Evolutionary conservation across 2,797 vertebrate genomes (phyloP), one percentile per base, ranked within the genome.

Genomic region (Varecia variegata): DNA sequence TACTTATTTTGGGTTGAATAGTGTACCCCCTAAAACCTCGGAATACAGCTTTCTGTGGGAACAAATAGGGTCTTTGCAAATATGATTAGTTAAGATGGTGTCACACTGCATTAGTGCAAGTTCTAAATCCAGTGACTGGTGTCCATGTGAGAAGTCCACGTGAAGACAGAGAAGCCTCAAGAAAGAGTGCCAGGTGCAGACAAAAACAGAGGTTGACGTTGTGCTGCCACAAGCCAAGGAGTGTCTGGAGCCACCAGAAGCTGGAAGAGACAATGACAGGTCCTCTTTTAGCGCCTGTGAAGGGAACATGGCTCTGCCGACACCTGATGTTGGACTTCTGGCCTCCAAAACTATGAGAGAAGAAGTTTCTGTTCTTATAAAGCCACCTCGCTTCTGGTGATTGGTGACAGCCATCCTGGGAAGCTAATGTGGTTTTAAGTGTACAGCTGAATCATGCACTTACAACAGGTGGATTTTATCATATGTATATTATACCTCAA

Each of bases 271-370:
- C 13, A 32, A n/a, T n/a, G 3, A 73, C 71, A 7, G n/a, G 10
- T 30, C 11, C 54, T 60, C 30, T 5, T 23, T 9, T 52, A 14
- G n/a, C 1, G 5, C 11, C 10, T 13, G 9, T 7, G 0, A 18
- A 71, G 25, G 5, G n/a, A 45, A 3, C 3, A 0, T n/a, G 5
- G 58, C 47, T 8, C 70, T 43, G 56, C n/a, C 3, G 8, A 11
- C 50, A 25, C 5, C 7, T 40, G 52, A 8, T 27, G 38, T 30
- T 12, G 17, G 70, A 40, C 50, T 50, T 77, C 47, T n/a, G 17
- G 7, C 10, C 40, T 77, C 60, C 32, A 84, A 47, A 58, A 20
- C 40, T 12, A 8, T 7, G 21, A 84, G 15, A 58, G 40, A 38
- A n/a, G 17, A 47, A 9, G 5, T 12, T 58, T 58, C 60, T 68